Base-by-base conservation (phyloP, 2,113 vertebrate species). In the Sterna hirundo region DNA sequence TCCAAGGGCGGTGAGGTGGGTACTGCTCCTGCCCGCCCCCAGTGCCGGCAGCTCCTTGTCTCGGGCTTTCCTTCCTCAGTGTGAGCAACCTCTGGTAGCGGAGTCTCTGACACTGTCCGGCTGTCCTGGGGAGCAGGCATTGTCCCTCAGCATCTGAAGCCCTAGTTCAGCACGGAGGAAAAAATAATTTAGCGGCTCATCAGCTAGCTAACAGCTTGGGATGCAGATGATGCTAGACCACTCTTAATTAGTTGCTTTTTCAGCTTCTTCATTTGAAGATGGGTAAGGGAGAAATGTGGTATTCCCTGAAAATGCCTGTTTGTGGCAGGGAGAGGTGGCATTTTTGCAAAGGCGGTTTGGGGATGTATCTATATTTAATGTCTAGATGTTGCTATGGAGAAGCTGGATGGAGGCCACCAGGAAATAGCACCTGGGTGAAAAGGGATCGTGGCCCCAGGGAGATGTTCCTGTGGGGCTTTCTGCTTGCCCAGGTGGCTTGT, bases 331-430 rank as follows among this genome's bases (percentile, higher is more conserved):
- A 86, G 87, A 66, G 46, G 81, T 62, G 69, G 65, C 15, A 9
- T 84, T 74, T 88, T 57, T 74, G 87, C 81, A 62, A 52, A 93
- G 72, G 58, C 40, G 2, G 20, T 58, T 78, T 84, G 64, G 81
- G 72, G 80, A 74, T 25, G 34, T 27, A 19, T 57, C 83, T 86
- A 1, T 38, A 21, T 4, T 80, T 65, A 15, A 69, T 34, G 40
- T 30, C 62, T 83, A 14, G 52, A 44, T 85, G 94, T 93, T 93
- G 85, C 94, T 93, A 88, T 92, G 92, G 90, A 85, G 85, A 96
- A 94, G 85, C 46, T 93, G 90, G 84, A 82, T 90, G 61, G 70
- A 92, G 88, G 61, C 94, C 78, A 89, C 64, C 51, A 58, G 57
- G 69, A 91, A 91, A 27, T 11, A 62, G 40, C 62, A 77, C 11